A percentile compares a stretch with the other conserved stretches of the same genome.
phyloP scores from a whole-genome alignment of 92 coral and sea anemone genomes.

The Blastomussa wellsi region DNA sequence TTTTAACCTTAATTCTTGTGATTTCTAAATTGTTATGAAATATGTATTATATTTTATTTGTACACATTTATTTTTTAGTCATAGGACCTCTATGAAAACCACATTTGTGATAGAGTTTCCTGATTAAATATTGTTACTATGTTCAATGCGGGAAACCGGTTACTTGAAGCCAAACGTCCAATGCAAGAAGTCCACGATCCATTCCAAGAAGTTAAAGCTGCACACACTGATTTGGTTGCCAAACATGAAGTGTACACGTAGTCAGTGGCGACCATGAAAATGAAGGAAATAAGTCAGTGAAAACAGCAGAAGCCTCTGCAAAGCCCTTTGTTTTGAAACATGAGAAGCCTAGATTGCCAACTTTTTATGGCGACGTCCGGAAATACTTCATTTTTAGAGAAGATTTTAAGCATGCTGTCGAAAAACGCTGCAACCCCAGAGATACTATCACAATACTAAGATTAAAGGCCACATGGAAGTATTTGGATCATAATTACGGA shows the following conservation, averaged over 20 bases:
- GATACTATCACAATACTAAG: constrained; percentile 54
- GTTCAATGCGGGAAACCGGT: constrained; percentile 1
- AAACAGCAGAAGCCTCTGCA: neutral
- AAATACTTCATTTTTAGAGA: constrained; percentile 27
- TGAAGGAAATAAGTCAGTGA: neutral
- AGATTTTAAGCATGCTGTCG: constrained; percentile 55
- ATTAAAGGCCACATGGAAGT: constrained; percentile 43
- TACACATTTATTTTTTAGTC: too few species aligned
- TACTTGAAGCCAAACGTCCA: constrained; percentile 9
- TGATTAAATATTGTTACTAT: too few species aligned
- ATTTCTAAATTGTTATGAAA: too few species aligned
- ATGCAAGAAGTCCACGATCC: constrained; percentile 2
- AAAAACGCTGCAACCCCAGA: constrained; percentile 49
- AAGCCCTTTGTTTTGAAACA: constrained; percentile 1
- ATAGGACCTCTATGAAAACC: too few species aligned
- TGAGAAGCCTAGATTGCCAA: constrained; percentile 9
- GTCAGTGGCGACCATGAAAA: constrained; percentile 1
- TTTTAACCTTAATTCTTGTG: too few species aligned
- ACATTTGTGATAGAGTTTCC: too few species aligned
- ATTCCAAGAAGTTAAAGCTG: too few species aligned
- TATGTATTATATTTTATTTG: too few species aligned
- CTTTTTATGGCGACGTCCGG: constrained; percentile 19
- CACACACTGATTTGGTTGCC: constrained; percentile 1
- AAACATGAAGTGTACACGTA: constrained; percentile 27
- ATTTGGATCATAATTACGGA: constrained; percentile 55